A percentile compares a stretch with the other conserved stretches of the same genome.
phyloP scores from a whole-genome alignment of 2,113 vertebrate genomes.

The Connochaetes taurinus region DNA sequence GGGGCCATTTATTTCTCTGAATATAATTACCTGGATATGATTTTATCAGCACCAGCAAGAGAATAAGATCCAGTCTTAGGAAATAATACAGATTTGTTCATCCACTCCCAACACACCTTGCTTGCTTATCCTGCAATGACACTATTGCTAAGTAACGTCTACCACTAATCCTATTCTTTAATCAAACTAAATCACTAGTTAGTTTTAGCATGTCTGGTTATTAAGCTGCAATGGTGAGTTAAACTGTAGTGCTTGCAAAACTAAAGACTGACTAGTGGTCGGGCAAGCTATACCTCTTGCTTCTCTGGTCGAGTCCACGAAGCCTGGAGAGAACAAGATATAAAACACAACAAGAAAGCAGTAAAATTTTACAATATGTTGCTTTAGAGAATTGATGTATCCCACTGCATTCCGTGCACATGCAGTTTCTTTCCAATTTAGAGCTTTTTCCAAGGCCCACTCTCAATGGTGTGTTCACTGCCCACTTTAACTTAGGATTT shows the following conservation, averaged over 20 bases:
- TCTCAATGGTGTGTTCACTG: conserved; percentile 43
- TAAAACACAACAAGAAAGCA: conserved; percentile 88
- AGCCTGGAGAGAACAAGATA: conserved; percentile 97
- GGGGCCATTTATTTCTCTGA: conserved; percentile 7
- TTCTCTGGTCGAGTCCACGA: conserved; percentile 99
- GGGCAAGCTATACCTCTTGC: conserved; percentile 95
- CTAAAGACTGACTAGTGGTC: conserved; percentile 84
- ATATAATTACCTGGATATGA: conserved; percentile 50
- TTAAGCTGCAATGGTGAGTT: conserved; percentile 73
- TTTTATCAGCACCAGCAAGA: conserved; percentile 61
- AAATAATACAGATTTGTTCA: conserved; percentile 48
- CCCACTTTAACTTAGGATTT: conserved; percentile 21
- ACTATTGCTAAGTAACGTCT: conserved; percentile 70
- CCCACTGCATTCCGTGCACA: conserved; percentile 76
- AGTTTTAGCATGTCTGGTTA: conserved; percentile 75
- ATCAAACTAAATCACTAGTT: conserved; percentile 59
- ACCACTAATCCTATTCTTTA: conserved; percentile 73
- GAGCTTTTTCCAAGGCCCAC: conserved; percentile 10
- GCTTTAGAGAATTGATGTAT: conserved; percentile 70
- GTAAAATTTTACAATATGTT: conserved; percentile 81
- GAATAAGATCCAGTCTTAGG: conserved; percentile 42
- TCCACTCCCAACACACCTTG: conserved; percentile 77
- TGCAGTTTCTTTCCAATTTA: conserved; percentile 73
- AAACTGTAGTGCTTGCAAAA: conserved; percentile 72
- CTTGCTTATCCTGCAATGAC: conserved; percentile 76